phyloP scores from a whole-genome alignment of 2,888 invertebrate species.

The Drosophila subsilvestris region DNA sequence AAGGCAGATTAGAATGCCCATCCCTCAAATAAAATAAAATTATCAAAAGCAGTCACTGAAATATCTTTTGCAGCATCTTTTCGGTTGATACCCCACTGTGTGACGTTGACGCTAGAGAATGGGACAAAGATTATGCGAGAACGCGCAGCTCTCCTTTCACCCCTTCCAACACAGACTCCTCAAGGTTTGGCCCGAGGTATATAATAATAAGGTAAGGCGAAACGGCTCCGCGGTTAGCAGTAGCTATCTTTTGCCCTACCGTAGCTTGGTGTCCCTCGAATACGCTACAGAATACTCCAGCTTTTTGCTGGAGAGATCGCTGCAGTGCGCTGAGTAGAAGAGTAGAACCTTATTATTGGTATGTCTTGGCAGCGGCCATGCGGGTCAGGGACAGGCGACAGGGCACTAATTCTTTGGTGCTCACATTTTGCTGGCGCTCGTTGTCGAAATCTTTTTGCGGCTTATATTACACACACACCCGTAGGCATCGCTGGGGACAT shows the following conservation, averaged over 20 bases:
- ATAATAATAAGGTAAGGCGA: neutral
- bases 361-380: slow-evolving; percentile 33
- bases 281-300: too few relatives aligned
- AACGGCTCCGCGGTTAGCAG: too few relatives aligned
- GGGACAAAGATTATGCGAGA: slow-evolving; percentile 35
- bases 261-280: neutral
- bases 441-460: slow-evolving; percentile 79
- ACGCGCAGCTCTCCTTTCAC: neutral
- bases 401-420: slow-evolving; percentile 75
- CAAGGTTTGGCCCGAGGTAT: neutral
- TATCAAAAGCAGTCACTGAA: neutral
- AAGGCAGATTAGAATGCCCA: too few relatives aligned
- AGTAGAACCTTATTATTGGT: neutral
- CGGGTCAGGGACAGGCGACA: slow-evolving; percentile 75
- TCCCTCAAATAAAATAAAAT: too few relatives aligned
- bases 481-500: slow-evolving; percentile 30
- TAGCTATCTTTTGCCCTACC: neutral
- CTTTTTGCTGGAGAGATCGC: too few relatives aligned
- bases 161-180: slow-evolving; percentile 41
- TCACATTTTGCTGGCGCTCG: slow-evolving; percentile 58
- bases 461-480: slow-evolving; percentile 58
- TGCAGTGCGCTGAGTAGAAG: neutral
- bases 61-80: neutral
- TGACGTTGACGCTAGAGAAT: slow-evolving; percentile 14
- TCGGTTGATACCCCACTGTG: neutral